phyloP scores from a whole-genome alignment of 2,113 vertebrate species.

The Rousettus leschenaultii region DNA sequence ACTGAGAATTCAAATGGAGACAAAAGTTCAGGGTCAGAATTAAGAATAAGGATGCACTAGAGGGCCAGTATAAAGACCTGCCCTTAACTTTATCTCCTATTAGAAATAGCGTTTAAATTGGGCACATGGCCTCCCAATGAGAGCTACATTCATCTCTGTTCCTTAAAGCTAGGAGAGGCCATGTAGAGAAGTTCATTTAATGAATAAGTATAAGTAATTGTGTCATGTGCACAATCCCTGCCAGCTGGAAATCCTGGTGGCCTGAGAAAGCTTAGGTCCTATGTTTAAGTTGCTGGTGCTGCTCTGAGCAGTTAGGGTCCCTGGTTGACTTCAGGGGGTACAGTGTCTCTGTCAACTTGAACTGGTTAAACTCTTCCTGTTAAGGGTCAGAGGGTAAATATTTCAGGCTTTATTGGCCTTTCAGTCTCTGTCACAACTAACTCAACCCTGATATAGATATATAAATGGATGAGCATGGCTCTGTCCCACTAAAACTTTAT shows the following conservation, averaged over 20 bases:
- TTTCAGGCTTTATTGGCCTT: not conserved
- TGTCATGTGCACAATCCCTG: not conserved
- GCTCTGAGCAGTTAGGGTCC: not conserved
- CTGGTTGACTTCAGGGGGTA: no score
- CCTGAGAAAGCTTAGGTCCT: not conserved
- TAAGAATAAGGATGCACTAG: not conserved
- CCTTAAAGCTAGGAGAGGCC: not conserved
- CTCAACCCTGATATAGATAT: not conserved
- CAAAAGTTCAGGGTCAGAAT: not conserved
- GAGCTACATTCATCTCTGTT: not conserved
- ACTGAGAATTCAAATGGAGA: not conserved
- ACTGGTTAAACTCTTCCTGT: not conserved
- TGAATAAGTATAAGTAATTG: not conserved
- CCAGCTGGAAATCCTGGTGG: not conserved
- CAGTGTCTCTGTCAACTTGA: not conserved
- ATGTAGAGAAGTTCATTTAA: not conserved
- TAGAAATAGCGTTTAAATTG: not conserved
- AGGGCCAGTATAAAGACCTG: no score
- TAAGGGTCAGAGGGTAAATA: not conserved
- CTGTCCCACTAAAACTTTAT: not conserved
- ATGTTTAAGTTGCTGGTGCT: not conserved
- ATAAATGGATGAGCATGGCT: not conserved
- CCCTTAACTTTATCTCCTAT: not conserved
- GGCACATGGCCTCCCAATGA: not conserved
- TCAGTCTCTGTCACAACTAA: not conserved